Evolutionary conservation across 2,888 invertebrate species (phyloP), one percentile per base, ranked within the genome.

Genomic region (Amblyjoppa proteus): DNA sequence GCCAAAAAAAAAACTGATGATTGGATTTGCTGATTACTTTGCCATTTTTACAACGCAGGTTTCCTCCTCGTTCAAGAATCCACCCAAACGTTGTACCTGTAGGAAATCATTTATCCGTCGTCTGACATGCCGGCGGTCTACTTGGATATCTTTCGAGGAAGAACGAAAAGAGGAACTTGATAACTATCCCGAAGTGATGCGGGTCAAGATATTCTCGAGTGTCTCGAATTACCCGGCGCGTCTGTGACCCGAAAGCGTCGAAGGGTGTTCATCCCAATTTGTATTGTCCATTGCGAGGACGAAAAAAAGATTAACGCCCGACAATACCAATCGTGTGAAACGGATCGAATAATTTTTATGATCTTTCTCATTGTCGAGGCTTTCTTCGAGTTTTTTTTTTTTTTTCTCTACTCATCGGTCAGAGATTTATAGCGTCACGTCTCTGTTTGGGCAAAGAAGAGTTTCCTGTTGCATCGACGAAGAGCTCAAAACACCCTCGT

Each of bases 341-440:
- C 78, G 78, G 81, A 56, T 53, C 81, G 81, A 75, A 85, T 85
- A 78, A 85, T 85, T 85, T 85, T 81, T 69, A 84, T 66, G 77
- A 69, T 74, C 69, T 56, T 51, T 11, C 56, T 69, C 74, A 75
- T 75, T 78, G 70, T 81, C 28, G 20, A 53, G 81, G 25, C 53
- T 85, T 78, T 85, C 75, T 77, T 78, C 85, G 53, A 75, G 70
- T 78, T 66, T 66, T 70, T 81, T 45, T 79, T 28, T 4, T 7
- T 31, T 16, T 70, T 20, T 25, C 2, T 31, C 25, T 9, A 0
- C 16, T 41, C 38, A 9, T 16, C n/a, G 25, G 51, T 61, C 5
- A 38, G 53, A 84, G 78, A 84, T 84, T 84, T 81, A 84, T 84
- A 61, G 81, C 25, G 20, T 13, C 41, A 45, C 34, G 9, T 38